Conservation (phyloP, 2,113 vertebrate genomes). For the Menidia beryllina region DNA sequence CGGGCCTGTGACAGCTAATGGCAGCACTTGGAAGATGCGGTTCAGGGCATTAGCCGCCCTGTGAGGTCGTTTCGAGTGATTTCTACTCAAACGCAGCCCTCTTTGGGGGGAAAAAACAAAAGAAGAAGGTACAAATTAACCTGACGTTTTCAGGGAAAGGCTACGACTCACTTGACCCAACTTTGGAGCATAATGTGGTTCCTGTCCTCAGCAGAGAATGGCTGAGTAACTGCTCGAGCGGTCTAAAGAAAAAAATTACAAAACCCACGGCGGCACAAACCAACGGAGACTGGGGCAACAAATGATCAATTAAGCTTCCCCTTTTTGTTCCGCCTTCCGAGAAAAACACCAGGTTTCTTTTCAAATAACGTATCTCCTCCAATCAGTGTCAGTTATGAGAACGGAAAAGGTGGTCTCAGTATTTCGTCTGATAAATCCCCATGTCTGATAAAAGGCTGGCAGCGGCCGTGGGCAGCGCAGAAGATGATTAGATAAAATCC, state of each 20-base stretch:
- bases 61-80: conserved; percentile 7
- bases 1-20: conserved; percentile 39
- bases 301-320: conserved; percentile 77
- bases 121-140: conserved; percentile 43
- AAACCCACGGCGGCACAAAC: conserved; percentile 24
- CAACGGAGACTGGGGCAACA: conserved; percentile 33
- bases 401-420: conserved; percentile 67
- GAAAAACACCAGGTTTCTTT: conserved; percentile 61
- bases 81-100: conserved; percentile 42
- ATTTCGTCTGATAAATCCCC: conserved; percentile 51
- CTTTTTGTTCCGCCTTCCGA: conserved; percentile 81
- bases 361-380: conserved; percentile 62
- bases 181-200: conserved; percentile 75
- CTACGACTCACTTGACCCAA: conserved; percentile 64
- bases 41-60: conserved; percentile 58
- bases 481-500: conserved; percentile 25
- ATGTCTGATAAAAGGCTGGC: conserved; percentile 46
- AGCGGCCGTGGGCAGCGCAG: conserved; percentile 1
- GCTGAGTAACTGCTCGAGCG: conserved; percentile 6
- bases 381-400: conserved; percentile 63
- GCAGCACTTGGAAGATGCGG: conserved; percentile 42
- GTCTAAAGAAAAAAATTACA: conserved; percentile 20
- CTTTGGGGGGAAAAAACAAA: conserved; percentile 12
- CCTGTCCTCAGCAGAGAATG: conserved; percentile 35
- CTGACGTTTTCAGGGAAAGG: conserved; percentile 72